Evolutionary conservation across 2,888 invertebrate species (phyloP).

Genomic region (Philonicus albiceps): DNA sequence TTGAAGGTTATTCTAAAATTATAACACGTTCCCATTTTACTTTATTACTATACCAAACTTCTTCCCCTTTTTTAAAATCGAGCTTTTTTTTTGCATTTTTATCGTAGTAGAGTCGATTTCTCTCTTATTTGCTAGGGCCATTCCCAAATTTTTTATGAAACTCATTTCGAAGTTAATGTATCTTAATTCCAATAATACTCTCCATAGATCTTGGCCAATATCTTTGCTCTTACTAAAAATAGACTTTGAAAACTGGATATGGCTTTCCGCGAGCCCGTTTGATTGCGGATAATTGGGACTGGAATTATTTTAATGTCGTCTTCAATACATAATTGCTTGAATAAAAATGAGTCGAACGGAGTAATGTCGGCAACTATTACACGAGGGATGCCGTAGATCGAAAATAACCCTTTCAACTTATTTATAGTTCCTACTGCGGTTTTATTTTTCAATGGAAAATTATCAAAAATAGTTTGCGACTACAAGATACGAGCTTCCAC

Average conservation of each 20-base stretch:
- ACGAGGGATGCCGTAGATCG: slow-evolving; percentile 49
- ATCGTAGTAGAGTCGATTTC: too few species aligned
- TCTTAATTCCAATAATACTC: too few species aligned
- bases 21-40: too few species aligned
- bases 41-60: too few species aligned
- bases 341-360: slow-evolving; percentile 50
- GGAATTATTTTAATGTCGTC: not conserved
- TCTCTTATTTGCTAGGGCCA: too few species aligned
- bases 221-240: not conserved
- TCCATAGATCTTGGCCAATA: not conserved
- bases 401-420: not conserved
- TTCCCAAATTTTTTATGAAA: too few species aligned
- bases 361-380: slow-evolving; percentile 50
- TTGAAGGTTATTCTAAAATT: too few species aligned
- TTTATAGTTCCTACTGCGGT: not conserved
- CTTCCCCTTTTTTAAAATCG: too few species aligned
- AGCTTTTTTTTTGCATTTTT: too few species aligned
- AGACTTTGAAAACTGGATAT: not conserved
- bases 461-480: not conserved
- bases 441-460: not conserved
- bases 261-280: not conserved
- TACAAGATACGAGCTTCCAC: not conserved
- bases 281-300: not conserved
- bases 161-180: too few species aligned
- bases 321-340: slow-evolving; percentile 2